Base-by-base conservation (phyloP, 2,113 vertebrate genomes). In the Corvus hawaiiensis region DNA sequence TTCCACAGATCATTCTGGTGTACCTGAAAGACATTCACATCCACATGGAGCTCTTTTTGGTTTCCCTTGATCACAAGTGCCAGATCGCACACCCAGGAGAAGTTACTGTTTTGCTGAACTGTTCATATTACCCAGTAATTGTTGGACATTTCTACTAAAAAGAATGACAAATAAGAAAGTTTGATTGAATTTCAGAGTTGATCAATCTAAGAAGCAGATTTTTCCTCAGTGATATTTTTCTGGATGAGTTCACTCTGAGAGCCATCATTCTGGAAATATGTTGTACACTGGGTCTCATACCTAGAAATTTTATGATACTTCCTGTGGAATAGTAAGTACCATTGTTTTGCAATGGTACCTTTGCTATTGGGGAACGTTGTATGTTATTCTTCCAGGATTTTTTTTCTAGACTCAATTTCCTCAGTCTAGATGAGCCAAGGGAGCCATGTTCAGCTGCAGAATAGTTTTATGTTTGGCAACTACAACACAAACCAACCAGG, bases 371-470 rank as follows among this genome's bases (percentile, higher is more conserved):
- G 63, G n/a, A 86, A 66, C 52, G 20, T 59, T 80, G 37, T 23
- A 51, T 37, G 11, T 46, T 64, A 8, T 5, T 27, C 22, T 56
- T 48, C 32, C 0, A 2, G 3, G 2, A 3, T 0, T 54, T 52
- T 48, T 48, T 55, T 80, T 51, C 72, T 72, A 68, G 58, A 51
- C 26, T 22, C 7, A 22, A 22, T 81, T 72, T 85, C 33, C 43
- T 46, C 43, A 39, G 18, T n/a, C 21, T 51, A 71, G 37, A 30
- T 24, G 51, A 49, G 18, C 51, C 35, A 75, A 87, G 16, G 27
- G 26, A 79, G 21, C 14, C 21, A 44, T 0, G 0, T 26, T 61
- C 58, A 18, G 19, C 11, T 71, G 46, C 30, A 62, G 43, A 71
- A 46, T 21, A 66, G 23, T 41, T 84, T 41, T 23, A 37, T 9